Percentiles rank a stretch among this genome's conserved stretches.
Conservation (phyloP, 37 sponge, comb jelly and placozoan genomes). For the Bolinopsis microptera region DNA sequence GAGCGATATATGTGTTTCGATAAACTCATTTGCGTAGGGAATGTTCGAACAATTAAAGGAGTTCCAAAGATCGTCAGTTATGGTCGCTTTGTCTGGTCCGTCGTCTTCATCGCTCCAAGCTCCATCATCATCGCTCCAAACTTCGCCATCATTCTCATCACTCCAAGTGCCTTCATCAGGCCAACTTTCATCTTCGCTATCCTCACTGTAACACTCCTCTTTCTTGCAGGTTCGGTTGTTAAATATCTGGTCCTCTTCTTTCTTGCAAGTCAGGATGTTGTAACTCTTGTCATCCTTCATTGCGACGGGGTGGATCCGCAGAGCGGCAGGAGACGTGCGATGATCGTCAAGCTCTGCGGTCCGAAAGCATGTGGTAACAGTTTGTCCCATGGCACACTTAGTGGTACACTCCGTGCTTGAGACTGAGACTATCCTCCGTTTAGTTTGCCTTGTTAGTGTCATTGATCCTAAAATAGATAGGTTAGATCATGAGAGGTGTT, state of each 20-base stretch:
- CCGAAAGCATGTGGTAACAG: conserved; percentile 14
- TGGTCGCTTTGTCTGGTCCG: background rate
- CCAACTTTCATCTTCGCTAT: background rate
- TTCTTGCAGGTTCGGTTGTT: too few species aligned
- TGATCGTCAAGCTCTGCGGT: background rate
- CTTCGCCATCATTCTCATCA: background rate
- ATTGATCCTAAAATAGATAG: conserved; percentile 16
- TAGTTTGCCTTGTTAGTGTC: conserved; percentile 37
- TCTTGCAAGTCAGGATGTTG: background rate
- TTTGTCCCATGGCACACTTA: background rate
- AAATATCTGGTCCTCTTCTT: background rate
- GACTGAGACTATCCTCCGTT: conserved; percentile 42
- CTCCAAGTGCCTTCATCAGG: background rate
- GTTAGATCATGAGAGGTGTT: background rate
- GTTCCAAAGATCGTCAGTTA: conserved; percentile 23
- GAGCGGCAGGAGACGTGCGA: background rate
- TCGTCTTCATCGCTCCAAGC: background rate
- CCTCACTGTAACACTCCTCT: background rate
- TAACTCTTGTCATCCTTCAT: background rate
- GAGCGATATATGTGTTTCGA: background rate
- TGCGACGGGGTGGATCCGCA: background rate
- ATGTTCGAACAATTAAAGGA: conserved; percentile 44
- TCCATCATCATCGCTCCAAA: conserved; percentile 14
- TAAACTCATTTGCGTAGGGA: conserved; percentile 29
- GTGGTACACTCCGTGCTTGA: background rate